Evolutionary conservation across 2,888 invertebrate genomes (phyloP).

Genomic region (Tetragonula carbonaria): DNA sequence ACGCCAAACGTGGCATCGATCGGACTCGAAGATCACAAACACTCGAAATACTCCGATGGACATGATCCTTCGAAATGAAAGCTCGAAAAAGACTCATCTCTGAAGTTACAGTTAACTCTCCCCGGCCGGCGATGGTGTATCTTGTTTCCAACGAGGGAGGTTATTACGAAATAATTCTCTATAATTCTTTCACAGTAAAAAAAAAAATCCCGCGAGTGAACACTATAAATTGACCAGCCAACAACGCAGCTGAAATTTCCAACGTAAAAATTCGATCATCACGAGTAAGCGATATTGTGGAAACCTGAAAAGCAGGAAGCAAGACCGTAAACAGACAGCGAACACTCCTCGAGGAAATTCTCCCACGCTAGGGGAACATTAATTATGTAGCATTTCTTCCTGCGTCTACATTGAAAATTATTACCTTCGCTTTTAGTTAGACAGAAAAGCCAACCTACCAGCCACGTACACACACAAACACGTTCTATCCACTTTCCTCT

Average conservation of each 20-base stretch:
- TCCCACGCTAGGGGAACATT: conserved; percentile 5
- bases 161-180: neutral
- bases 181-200: too few species aligned
- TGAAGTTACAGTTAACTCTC: neutral
- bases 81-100: neutral
- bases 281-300: too few species aligned
- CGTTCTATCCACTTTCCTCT: neutral
- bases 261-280: neutral
- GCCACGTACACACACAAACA: too few species aligned
- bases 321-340: neutral
- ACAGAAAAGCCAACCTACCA: neutral
- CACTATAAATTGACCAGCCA: too few species aligned
- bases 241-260: neutral
- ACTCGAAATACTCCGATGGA: neutral
- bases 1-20: conserved; percentile 8
- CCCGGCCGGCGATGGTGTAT: neutral
- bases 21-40: neutral
- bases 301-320: neutral
- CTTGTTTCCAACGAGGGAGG: neutral
- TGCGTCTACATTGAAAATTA: neutral
- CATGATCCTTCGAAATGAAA: conserved; percentile 7
- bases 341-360: neutral
- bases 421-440: neutral
- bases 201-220: too few species aligned
- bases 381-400: conserved; percentile 7